Evolutionary conservation across 2,113 vertebrate species (phyloP).

Genomic region (Thymallus thymallus): DNA sequence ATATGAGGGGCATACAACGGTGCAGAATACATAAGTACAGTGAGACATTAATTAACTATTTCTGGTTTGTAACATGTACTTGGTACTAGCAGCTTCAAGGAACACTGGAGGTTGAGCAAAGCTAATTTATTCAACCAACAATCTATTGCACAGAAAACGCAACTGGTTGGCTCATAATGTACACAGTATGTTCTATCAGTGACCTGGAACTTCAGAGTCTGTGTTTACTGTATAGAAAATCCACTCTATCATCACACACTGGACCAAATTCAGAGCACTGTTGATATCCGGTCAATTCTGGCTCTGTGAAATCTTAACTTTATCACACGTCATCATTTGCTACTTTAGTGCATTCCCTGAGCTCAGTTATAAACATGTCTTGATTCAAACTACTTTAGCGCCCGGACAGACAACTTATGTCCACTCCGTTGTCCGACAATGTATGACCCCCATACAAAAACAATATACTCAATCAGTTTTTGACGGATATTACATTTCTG

Average conservation of each 20-base stretch:
- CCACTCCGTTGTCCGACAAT: too few relatives aligned
- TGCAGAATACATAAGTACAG: slow-evolving; percentile 27
- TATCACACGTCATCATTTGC: slow-evolving; percentile 46
- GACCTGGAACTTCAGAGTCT: slow-evolving; percentile 22
- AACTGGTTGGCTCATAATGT: slow-evolving; percentile 29
- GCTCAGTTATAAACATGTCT: slow-evolving; percentile 47
- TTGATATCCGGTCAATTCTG: neutral
- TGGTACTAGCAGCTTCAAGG: too few relatives aligned
- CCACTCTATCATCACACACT: slow-evolving; percentile 40
- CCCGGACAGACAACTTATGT: neutral
- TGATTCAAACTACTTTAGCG: neutral
- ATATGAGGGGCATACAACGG: slow-evolving; percentile 32
- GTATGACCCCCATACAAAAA: too few relatives aligned
- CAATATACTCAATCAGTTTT: neutral
- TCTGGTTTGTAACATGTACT: neutral
- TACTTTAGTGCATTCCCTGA: slow-evolving; percentile 67
- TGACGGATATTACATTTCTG: neutral
- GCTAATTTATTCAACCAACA: neutral
- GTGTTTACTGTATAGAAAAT: neutral
- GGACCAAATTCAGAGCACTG: slow-evolving; percentile 1
- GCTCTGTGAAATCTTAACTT: slow-evolving; percentile 20
- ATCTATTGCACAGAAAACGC: slow-evolving; percentile 63
- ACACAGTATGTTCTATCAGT: neutral
- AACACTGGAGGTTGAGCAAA: neutral
- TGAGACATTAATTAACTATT: neutral